Percentiles rank a stretch among this genome's conserved stretches.
Conservation (phyloP, 1,140 invertebrate genomes). For the Popillia japonica region DNA sequence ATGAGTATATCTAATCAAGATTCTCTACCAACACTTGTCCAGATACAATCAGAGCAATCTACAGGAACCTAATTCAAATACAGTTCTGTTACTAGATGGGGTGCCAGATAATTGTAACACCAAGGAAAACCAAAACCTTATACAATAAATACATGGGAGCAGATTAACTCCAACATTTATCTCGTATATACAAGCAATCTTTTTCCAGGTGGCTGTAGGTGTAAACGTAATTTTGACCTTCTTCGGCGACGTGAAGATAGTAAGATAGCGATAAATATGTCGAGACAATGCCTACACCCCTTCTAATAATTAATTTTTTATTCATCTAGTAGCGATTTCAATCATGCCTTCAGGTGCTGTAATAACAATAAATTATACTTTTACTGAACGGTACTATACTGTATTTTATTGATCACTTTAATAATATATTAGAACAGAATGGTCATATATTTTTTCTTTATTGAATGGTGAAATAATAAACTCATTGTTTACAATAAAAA, state of each 20-base stretch:
- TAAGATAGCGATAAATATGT: not conserved
- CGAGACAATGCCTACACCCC: not conserved
- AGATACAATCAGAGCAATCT: too few species aligned
- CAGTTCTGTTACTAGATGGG: too few species aligned
- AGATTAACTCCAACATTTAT: too few species aligned
- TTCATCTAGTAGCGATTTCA: not conserved
- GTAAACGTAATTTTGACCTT: not conserved
- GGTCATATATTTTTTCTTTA: not conserved
- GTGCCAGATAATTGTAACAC: too few species aligned
- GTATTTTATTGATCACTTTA: not conserved
- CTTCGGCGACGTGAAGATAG: not conserved
- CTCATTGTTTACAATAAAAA: not conserved
- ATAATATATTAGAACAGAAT: not conserved
- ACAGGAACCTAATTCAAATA: too few species aligned
- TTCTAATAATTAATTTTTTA: too few species aligned
- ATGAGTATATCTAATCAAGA: too few species aligned
- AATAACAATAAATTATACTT: constrained; percentile 13
- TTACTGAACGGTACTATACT: not conserved
- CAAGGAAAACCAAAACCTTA: too few species aligned
- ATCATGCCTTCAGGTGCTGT: not conserved
- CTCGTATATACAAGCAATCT: too few species aligned
- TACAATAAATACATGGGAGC: too few species aligned
- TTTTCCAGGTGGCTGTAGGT: not conserved
- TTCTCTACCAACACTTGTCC: too few species aligned
- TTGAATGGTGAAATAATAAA: not conserved